Conservation (phyloP, 2,113 vertebrate species). For the Ceyx margarethae region DNA sequence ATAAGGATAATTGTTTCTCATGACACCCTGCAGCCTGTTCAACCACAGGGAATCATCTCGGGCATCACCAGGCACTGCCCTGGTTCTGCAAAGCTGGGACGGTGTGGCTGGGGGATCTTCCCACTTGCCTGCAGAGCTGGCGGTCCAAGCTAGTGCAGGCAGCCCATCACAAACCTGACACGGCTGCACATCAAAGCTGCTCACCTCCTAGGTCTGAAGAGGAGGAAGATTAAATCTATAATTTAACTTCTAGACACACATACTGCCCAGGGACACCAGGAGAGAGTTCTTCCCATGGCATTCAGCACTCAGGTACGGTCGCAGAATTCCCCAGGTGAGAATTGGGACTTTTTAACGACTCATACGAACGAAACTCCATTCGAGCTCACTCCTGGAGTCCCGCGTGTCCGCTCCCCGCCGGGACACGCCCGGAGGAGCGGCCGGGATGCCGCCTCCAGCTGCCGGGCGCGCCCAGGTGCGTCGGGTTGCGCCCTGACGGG, state of each 20-base stretch:
- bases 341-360: neutral
- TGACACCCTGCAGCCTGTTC: neutral
- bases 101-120: rapidly evolving
- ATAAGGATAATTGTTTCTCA: neutral
- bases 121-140: neutral
- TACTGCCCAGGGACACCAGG: no score
- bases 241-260: neutral
- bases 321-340: no score
- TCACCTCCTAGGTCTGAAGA: neutral
- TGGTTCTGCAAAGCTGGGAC: rapidly evolving
- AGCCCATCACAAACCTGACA: rapidly evolving
- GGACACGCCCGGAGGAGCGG: neutral
- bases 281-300: neutral
- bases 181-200: rapidly evolving
- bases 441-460: neutral
- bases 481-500: neutral
- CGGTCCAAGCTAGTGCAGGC: rapidly evolving
- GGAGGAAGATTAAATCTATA: neutral
- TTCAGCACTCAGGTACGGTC: neutral
- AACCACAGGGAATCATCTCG: neutral
- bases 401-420: rapidly evolving
- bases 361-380: rapidly evolving
- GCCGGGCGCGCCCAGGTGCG: neutral
- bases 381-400: neutral
- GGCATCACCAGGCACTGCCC: neutral